Evolutionary conservation across 2,888 invertebrate species (phyloP), one percentile per base, ranked within the genome.

Genomic region (Syritta pipiens): DNA sequence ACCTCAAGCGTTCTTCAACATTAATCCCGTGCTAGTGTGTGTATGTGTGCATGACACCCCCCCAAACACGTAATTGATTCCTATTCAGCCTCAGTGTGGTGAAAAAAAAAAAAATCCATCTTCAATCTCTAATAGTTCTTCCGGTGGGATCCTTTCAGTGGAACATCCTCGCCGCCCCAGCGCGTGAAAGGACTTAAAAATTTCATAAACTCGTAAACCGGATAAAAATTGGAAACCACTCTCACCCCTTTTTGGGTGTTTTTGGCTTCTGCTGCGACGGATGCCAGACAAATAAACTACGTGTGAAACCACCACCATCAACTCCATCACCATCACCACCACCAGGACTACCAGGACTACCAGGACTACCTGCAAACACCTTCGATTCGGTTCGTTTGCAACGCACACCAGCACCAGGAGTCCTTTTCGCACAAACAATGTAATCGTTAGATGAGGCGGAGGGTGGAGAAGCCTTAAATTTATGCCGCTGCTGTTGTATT

Each of bases 371-470:
- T 65, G 63, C 59, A 67, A n/a, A 55, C 55, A 72, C 65, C 77
- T 77, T 55, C 42, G 67, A 60, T 67, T 60, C 55, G 53, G 53
- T 67, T 49, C 60, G 65, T 55, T 65, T 60, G 32, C 26, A 20
- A n/a, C 1, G 4, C 28, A 6, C 10, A 12, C n/a, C 20, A 10
- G n/a, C 10, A 1, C 22, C 2, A 40, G 17, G 17, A 71, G 46
- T 59, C 63, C 57, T 76, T 71, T 71, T 49, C 53, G 53, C 42
- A 77, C 71, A 30, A 72, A 79, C 77, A 77, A 55, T 60, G 49
- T 72, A 60, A 77, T 72, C 53, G 77, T 72, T 72, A 72, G 65
- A 77, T 65, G 65, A 60, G 65, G 65, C 59, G 65, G 35, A n/a
- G 1, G 22, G 19, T 28, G 57, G 69, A 63, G 12, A 22, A 22